phyloP scores from a whole-genome alignment of 2,113 vertebrate species.

The Haliaeetus leucogaster region DNA sequence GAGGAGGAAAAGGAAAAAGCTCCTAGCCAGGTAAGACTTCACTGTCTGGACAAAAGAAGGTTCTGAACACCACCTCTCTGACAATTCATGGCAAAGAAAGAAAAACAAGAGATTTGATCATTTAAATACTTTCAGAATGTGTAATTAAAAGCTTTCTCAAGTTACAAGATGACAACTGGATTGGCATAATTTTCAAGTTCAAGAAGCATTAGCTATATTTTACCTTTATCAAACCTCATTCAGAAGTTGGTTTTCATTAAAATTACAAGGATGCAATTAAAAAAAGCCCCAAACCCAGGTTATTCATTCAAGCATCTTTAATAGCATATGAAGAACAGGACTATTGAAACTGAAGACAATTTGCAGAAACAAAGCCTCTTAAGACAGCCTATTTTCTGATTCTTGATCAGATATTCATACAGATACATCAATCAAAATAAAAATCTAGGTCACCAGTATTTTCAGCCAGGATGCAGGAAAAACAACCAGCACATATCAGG shows the following conservation, averaged over 20 bases:
- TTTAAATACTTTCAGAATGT: slow-evolving; percentile 5
- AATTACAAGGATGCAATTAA: neutral
- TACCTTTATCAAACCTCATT: slow-evolving; percentile 19
- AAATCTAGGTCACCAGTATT: slow-evolving; percentile 47
- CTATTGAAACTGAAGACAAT: neutral
- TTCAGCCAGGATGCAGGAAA: slow-evolving; percentile 4
- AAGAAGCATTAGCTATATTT: neutral
- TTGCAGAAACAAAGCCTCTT: slow-evolving; percentile 29
- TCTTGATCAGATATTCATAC: neutral
- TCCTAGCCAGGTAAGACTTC: neutral
- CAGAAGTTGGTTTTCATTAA: neutral
- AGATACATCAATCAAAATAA: slow-evolving; percentile 31
- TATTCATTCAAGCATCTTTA: neutral
- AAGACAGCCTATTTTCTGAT: slow-evolving; percentile 16
- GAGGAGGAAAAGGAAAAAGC: neutral
- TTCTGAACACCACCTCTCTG: neutral
- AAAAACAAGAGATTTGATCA: neutral
- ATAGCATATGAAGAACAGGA: neutral
- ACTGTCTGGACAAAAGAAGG: neutral
- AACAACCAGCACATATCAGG: neutral
- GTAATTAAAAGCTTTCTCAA: slow-evolving; percentile 9
- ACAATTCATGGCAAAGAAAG: neutral
- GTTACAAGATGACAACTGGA: slow-evolving; percentile 17
- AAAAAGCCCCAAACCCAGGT: neutral
- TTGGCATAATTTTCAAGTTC: slow-evolving; percentile 21